Base-by-base conservation (phyloP, 2,888 invertebrate genomes). In the Sphinx pinastri region DNA sequence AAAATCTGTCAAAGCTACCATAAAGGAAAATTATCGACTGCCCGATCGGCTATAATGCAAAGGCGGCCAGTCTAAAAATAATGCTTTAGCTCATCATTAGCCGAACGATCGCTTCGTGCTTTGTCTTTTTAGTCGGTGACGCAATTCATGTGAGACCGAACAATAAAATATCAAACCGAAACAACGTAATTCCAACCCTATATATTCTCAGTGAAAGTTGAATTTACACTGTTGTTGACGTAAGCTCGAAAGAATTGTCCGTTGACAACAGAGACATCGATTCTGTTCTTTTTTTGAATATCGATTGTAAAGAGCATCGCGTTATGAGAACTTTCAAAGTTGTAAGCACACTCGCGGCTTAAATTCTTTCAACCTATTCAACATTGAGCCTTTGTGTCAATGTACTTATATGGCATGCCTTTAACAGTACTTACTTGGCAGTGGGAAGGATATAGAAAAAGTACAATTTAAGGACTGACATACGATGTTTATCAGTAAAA, bases 241-340 rank as follows among this genome's bases (percentile, higher is more conserved):
- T 69, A 88, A 88, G 88, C 16, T 88, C 84, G 83, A 92, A 89
- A 90, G 93, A 92, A 92, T 91, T 88, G 90, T 85, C 79, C 91
- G 93, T 93, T 93, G 93, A 93, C 93, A 93, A 94, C 92, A 91
- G 92, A 94, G 92, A 93, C 92, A 93, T 93, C 87, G 91, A 87
- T 86, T 88, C 86, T 88, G 88, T 91, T 90, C 89, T 91, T 93
- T 93, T 87, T 93, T 93, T 91, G 85, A 91, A 92, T 93, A 92
- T 94, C 92, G 93, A 92, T 92, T 92, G 90, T 93, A 91, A 92
- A 92, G 89, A 92, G 89, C 91, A 92, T 92, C 90, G 88, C 88
- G 85, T 87, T 89, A 92, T 93, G 93, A 92, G 93, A 93, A 93
- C 89, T 88, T 88, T 88, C 87, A 83, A 85, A 82, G 74, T 67